A percentile compares a stretch with the other conserved stretches of the same genome.
These are phyloP conservation scores for Alligator sinensis DNA, from an alignment of 2,113 vertebrate genomes.

Conservation along the genomic window DNA sequence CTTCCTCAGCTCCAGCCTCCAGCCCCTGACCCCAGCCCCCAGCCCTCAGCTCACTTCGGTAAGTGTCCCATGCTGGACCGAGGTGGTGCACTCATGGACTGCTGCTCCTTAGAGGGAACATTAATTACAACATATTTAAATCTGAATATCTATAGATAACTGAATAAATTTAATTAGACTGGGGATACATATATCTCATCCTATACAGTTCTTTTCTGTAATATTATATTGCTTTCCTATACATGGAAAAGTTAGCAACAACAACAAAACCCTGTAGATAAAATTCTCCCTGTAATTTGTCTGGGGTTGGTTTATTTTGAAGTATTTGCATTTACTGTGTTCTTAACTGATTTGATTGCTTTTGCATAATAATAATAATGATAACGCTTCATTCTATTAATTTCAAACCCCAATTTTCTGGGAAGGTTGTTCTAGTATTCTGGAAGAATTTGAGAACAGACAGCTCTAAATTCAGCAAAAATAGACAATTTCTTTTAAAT, in stretches of 20 bases:
- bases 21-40: no score
- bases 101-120: background rate
- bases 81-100: no score
- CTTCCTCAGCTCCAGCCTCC: no score
- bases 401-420: background rate
- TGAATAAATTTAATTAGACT: no score
- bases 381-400: background rate
- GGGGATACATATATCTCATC: no score
- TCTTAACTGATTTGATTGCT: background rate
- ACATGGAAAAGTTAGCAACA: no score
- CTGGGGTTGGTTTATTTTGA: background rate
- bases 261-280: no score
- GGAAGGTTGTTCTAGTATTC: background rate
- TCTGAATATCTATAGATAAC: background rate
- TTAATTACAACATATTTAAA: background rate
- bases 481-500: slow-evolving; percentile 53
- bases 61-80: no score
- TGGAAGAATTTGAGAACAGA: slow-evolving; percentile 13
- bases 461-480: slow-evolving; percentile 42
- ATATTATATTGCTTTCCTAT: no score
- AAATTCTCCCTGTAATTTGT: background rate
- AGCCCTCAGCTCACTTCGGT: no score
- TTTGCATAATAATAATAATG: background rate
- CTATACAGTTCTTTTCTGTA: no score
- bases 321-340: background rate